phyloP scores from a whole-genome alignment of 2,888 invertebrate genomes.

The Panzeria rudis region DNA sequence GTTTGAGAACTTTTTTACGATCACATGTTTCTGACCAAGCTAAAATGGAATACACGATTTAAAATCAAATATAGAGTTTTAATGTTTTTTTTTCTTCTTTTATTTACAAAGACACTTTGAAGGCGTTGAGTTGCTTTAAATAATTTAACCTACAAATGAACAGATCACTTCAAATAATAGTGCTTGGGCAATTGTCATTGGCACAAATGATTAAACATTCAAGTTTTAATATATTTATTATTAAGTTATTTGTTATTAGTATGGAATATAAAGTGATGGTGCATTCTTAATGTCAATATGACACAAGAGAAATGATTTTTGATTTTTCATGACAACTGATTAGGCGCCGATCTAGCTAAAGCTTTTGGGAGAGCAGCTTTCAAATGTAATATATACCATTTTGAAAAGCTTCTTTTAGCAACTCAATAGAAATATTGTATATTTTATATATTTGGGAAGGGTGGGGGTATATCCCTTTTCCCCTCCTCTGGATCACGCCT shows the following conservation, averaged over 20 bases:
- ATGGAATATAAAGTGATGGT: background rate
- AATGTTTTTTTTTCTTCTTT: background rate
- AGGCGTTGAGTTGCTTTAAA: slow-evolving; percentile 31
- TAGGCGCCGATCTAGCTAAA: too few relatives aligned
- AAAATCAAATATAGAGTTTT: slow-evolving; percentile 11
- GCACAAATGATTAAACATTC: slow-evolving; percentile 22
- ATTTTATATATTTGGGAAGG: too few relatives aligned
- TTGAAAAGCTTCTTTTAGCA: too few relatives aligned
- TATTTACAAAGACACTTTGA: slow-evolving; percentile 23
- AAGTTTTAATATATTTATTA: background rate
- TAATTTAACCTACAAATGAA: slow-evolving; percentile 1
- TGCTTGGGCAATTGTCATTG: slow-evolving; percentile 30
- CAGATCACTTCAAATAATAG: slow-evolving; percentile 1
- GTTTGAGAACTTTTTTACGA: slow-evolving; percentile 13
- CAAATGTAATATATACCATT: too few relatives aligned
- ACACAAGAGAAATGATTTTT: too few relatives aligned
- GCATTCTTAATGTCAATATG: too few relatives aligned
- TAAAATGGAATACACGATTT: slow-evolving; percentile 23
- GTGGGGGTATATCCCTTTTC: too few relatives aligned
- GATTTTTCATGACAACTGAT: too few relatives aligned
- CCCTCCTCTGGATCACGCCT: too few relatives aligned
- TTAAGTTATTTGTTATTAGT: background rate
- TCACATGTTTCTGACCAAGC: slow-evolving; percentile 10
- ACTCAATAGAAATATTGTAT: too few relatives aligned
- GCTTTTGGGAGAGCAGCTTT: too few relatives aligned